Evolutionary conservation across 2,113 vertebrate genomes (phyloP), one percentile per base, ranked within the genome.

Genomic region (Sander lucioperca): DNA sequence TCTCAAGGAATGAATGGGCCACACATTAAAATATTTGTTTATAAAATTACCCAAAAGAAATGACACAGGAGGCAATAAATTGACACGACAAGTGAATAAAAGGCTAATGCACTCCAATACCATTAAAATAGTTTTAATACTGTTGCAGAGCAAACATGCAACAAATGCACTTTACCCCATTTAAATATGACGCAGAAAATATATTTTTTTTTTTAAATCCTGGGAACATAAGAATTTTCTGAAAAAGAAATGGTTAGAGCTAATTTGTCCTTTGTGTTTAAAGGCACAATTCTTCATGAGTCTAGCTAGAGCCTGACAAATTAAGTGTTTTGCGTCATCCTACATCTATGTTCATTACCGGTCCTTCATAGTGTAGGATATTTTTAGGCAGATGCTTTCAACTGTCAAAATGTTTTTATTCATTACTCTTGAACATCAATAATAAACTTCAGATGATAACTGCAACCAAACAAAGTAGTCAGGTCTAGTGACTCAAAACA

Each of bases 61-160:
- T 96, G 98, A 99, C 98, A 99, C 98, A 91, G 98, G 98, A 99
- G 98, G 98, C 98, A 99, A 99, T 97, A 99, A 99, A 99, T 99
- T 97, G 98, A 99, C 97, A 99, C 98, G 96, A 99, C 98, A 99
- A 99, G 97, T 98, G 97, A 99, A 99, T 97, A 99, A 99, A 99
- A 99, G 98, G 97, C 98, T 99, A 99, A 99, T 98, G 98, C 98
- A 99, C 97, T 99, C 97, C 97, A 97, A 99, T 98, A 99, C 98
- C 94, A 98, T 97, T 99, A 96, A 99, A 99, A 99, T 94, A 89
- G 96, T 98, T 99, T 99, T 99, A 99, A 99, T 99, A 97, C 97
- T 99, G 98, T 99, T 99, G 98, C 98, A 99, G 97, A 95, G 96
- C 95, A 98, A 97, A 97, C 97, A 98, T 99, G 98, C 98, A 99